Conservation (phyloP, 1,140 invertebrate genomes). For the Trichonephila inaurata region DNA sequence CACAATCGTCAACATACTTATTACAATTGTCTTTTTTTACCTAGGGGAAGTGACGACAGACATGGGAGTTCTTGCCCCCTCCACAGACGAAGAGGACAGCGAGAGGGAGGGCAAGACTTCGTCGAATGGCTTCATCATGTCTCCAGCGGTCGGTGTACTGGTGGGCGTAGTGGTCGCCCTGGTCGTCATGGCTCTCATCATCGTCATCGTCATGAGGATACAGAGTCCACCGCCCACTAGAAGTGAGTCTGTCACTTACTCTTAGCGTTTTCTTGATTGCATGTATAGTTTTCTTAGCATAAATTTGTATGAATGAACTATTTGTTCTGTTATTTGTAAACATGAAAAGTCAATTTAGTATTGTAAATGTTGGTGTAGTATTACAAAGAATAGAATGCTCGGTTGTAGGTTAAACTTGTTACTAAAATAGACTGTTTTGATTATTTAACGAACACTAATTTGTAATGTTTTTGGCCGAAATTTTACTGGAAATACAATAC, state of each 20-base stretch:
- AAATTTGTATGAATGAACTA: too few relatives aligned
- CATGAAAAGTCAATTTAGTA: too few relatives aligned
- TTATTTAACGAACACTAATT: too few relatives aligned
- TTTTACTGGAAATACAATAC: too few relatives aligned
- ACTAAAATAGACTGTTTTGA: too few relatives aligned
- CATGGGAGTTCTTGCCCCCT: slow-evolving; percentile 55
- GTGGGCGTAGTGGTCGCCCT: slow-evolving; percentile 70
- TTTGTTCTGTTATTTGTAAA: too few relatives aligned
- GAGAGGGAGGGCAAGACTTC: not conserved
- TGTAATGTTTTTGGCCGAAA: too few relatives aligned
- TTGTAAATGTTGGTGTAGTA: too few relatives aligned
- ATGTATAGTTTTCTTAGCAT: too few relatives aligned
- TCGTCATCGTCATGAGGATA: slow-evolving; percentile 64
- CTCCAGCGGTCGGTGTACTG: slow-evolving; percentile 67
- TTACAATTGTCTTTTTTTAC: not conserved
- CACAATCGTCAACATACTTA: not conserved
- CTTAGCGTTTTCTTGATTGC: not conserved
- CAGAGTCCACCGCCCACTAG: slow-evolving; percentile 54
- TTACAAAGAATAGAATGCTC: too few relatives aligned
- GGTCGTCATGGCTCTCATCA: slow-evolving; percentile 66
- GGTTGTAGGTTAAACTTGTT: too few relatives aligned
- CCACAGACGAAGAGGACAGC: slow-evolving; percentile 62
- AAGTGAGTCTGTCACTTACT: not conserved
- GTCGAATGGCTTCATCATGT: not conserved
- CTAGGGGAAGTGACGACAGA: slow-evolving; percentile 70